Percentiles rank a stretch among this genome's conserved stretches.
Evolutionary conservation across 2,113 vertebrate species (phyloP).

Genomic region (Heptranchias perlo): DNA sequence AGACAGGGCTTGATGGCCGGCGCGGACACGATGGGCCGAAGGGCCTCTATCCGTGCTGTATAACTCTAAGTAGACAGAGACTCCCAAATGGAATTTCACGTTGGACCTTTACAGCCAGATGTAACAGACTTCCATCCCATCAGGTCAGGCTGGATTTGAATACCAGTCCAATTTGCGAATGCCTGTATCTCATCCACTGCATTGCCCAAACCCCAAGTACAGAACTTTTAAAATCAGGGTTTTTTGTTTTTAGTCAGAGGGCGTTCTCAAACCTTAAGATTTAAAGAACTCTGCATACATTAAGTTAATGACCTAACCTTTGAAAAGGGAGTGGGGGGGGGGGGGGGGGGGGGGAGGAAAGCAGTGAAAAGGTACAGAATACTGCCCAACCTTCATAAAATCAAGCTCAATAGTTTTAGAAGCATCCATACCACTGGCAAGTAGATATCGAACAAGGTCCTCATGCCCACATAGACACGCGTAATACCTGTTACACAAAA

Average conservation of each 20-base stretch:
- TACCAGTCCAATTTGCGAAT: neutral
- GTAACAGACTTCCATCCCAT: neutral
- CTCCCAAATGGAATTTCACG: neutral
- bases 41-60: too few relatives aligned
- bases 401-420: neutral
- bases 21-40: too few relatives aligned
- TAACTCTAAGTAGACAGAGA: neutral
- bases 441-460: constrained; percentile 87
- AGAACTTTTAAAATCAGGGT: too few relatives aligned
- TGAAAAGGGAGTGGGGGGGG: neutral
- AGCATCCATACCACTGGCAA: constrained; percentile 76
- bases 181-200: neutral
- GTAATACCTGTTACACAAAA: constrained; percentile 69
- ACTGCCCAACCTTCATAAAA: neutral
- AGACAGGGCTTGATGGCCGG: too few relatives aligned
- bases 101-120: neutral
- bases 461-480: constrained; percentile 93
- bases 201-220: too few relatives aligned
- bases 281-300: neutral
- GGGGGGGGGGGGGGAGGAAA: too few relatives aligned
- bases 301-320: neutral
- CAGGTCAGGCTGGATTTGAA: neutral
- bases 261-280: neutral
- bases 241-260: neutral
- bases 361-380: neutral